Evolutionary conservation across 2,797 vertebrate species (phyloP).

Genomic region (Nannoperca australis): DNA sequence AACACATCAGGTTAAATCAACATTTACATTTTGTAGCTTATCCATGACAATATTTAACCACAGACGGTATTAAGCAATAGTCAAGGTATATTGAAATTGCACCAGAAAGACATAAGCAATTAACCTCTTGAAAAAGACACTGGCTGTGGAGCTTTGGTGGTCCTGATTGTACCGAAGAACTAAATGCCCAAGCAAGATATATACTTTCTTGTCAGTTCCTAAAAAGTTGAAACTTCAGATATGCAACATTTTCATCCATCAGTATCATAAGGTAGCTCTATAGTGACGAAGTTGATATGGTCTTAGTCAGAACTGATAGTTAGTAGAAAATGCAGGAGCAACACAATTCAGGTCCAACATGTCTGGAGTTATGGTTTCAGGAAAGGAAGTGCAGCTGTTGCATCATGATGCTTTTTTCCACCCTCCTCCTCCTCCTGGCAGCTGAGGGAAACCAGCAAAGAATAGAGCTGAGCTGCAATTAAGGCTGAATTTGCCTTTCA

Average conservation of each 20-base stretch:
- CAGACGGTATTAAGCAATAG: not conserved
- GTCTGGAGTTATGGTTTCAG: conserved; percentile 6
- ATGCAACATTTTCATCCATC: not conserved
- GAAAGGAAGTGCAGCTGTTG: conserved; percentile 55
- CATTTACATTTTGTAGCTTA: not conserved
- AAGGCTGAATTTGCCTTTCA: conserved; percentile 67
- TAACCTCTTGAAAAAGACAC: not conserved
- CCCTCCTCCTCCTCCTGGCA: conserved; percentile 58
- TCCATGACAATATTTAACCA: not conserved
- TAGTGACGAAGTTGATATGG: not conserved
- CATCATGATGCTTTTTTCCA: conserved; percentile 45
- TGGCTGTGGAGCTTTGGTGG: not conserved
- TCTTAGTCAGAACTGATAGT: not conserved
- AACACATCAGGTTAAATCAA: not conserved
- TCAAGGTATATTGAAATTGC: not conserved
- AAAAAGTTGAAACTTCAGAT: not conserved
- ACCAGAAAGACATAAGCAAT: not conserved
- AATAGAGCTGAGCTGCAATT: conserved; percentile 66
- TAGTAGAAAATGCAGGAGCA: not conserved
- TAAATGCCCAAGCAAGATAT: too few relatives aligned
- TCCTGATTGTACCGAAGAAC: too few relatives aligned
- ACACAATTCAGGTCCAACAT: conserved; percentile 10
- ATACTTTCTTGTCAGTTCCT: not conserved
- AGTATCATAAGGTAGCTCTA: not conserved
- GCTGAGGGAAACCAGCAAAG: conserved; percentile 53